These are phyloP conservation scores for Tichodroma muraria DNA, from an alignment of 2,113 vertebrate species.

Conservation along the genomic window DNA sequence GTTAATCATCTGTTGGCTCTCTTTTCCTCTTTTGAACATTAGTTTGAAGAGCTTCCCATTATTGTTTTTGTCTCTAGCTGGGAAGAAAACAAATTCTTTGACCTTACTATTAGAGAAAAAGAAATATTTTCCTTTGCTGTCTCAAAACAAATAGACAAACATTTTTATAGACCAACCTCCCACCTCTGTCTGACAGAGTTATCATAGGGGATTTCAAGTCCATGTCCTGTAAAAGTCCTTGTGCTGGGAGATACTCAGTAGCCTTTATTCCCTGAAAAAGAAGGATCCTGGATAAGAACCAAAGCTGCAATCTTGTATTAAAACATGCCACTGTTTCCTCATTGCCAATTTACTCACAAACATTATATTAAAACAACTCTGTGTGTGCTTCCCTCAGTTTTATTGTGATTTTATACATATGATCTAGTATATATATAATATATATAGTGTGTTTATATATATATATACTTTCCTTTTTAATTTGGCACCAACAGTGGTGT, in stretches of 20 bases:
- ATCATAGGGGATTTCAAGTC: background rate
- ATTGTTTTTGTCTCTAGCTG: constrained; percentile 43
- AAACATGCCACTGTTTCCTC: background rate
- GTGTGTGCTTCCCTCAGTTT: background rate
- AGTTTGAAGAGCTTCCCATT: constrained; percentile 48
- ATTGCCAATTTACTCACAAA: background rate
- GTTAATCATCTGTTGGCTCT: constrained; percentile 49
- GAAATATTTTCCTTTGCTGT: background rate
- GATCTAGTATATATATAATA: background rate
- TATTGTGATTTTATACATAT: background rate
- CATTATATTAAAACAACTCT: background rate
- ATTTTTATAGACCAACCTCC: background rate
- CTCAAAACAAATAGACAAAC: background rate
- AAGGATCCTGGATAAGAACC: background rate
- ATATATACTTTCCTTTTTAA: background rate
- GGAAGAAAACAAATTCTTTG: constrained; percentile 28
- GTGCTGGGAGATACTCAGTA: background rate
- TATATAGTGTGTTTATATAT: no score
- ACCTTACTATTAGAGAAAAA: background rate
- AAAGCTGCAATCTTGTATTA: background rate
- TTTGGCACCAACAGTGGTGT: background rate
- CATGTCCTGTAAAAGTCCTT: background rate
- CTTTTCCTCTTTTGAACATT: constrained; percentile 34
- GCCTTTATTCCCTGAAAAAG: background rate
- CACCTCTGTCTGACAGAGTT: background rate